Base-by-base conservation (phyloP, 2,113 vertebrate species). In the Protobothrops flavoviridis region DNA sequence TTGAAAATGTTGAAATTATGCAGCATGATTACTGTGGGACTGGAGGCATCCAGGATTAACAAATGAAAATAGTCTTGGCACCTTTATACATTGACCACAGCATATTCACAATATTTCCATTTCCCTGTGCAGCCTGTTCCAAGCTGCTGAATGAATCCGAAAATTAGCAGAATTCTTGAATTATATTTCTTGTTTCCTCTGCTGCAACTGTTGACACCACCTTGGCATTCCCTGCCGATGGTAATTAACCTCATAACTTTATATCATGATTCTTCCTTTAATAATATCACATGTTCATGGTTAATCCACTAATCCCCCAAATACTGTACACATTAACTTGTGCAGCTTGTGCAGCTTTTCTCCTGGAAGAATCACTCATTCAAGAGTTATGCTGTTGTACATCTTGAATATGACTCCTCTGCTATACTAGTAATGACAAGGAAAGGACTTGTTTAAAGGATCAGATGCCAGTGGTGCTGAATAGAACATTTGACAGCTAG, bases 271-370 rank as follows among this genome's bases (percentile, higher is more conserved):
- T 53, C 69, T 64, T 90, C 56, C 74, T 92, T 92, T 92, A 94
- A 94, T 92, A 94, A 94, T 64, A 69, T 74, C 74, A 64, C 91
- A 94, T 89, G 91, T 86, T 92, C 91, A 91, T 92, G 89, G 24
- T 92, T 94, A 85, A 94, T 92, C 91, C 87, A 92, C 81, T 88
- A 96, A 90, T 89, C 90, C 92, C 87, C 6, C 3, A 94, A 86
- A 93, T 24, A 59, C 56, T 85, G 92, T 50, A 89, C 4, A 85
- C 13, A 39, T 89, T 96, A 95, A 93, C 26, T n/a, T n/a, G n/a
- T n/a, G n/a, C n/a, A n/a, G n/a, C n/a, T n/a, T n/a, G 92, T 87
- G 56, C 52, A 87, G 89, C 56, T 57, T 93, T 93, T 64, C 89
- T 43, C n/a, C 56, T 61, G 89, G 55, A 90, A 90, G 81, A 90